Base-by-base conservation (phyloP, 64 coral and sea anemone genomes). In the Cladopsammia gracilis region DNA sequence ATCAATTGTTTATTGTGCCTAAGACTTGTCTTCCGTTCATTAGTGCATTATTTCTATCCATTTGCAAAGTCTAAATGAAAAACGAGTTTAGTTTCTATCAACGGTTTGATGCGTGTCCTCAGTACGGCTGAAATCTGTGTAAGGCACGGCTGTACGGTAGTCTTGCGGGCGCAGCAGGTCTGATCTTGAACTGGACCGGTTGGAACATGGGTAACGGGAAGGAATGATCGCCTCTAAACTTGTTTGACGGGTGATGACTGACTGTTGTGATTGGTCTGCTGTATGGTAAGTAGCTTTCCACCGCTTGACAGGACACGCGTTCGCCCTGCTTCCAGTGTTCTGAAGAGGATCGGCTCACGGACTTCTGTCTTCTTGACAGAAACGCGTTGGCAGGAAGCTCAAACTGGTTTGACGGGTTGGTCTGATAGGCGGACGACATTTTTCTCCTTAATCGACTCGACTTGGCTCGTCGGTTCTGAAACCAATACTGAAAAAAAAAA, bases 401-500 rank as follows among this genome's bases (percentile, higher is more conserved):
- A 82, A 82, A 82, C 34, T 10, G 58, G 78, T 82, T 62, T 82
- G 58, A 64, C 57, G 16, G 58, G 78, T 5, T 82, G 15, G 26
- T 45, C 58, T 82, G 78, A 20, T 19, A 47, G 26, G 16, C 57
- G 14, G 78, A 19, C 26, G 15, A 1, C 7, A 62, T 19, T 14
- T 62, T 60, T 64, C 19, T 62, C 3, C 1, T 7, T 8, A 62
- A 34, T 64, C 19, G 62, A 64, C 78, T 43, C 34, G 77, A 79
- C 49, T 79, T 79, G 34, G 78, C 78, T 15, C 78, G 58, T 44
- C 58, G 58, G 34, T 82, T 82, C 42, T 82, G 57, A 46, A 82
- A 82, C 78, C 78, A 82, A 60, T 64, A 64, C 78, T 82, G 18
- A 20, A 47, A 82, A 61, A 60, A 61, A 60, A 46, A 82, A 46